Conservation (phyloP, 2,113 vertebrate species). For the Synodontis membranacea region DNA sequence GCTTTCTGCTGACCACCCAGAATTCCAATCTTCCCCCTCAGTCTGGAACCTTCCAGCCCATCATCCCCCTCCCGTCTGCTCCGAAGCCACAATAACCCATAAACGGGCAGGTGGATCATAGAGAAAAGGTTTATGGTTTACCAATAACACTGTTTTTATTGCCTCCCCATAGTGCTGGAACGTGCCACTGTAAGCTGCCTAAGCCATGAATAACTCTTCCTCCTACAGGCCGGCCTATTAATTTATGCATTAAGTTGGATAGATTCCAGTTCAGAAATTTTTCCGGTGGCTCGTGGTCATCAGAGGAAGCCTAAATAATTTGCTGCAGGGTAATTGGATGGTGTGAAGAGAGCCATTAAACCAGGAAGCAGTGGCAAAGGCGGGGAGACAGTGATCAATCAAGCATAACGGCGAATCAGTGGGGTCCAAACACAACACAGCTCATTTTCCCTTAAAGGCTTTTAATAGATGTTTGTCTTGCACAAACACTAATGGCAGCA, state of each 20-base stretch:
- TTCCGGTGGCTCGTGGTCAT: conserved; percentile 59
- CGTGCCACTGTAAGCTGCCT: conserved; percentile 32
- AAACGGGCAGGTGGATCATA: conserved; percentile 57
- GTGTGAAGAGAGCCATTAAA: conserved; percentile 67
- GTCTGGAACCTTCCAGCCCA: conserved; percentile 22
- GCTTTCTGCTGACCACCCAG: conserved; percentile 58
- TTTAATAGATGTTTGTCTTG: conserved; percentile 51
- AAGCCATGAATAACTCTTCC: conserved; percentile 41
- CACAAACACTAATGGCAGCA: conserved; percentile 15
- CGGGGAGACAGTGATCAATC: conserved; percentile 64
- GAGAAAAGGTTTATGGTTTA: conserved; percentile 57
- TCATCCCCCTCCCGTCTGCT: conserved; percentile 17
- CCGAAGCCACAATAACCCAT: conserved; percentile 54
- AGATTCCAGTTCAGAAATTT: conserved; percentile 64
- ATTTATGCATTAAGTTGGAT: conserved; percentile 76
- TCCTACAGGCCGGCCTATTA: conserved; percentile 54
- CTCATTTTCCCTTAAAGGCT: conserved; percentile 54
- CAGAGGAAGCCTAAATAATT: conserved; percentile 60
- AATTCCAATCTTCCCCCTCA: conserved; percentile 41
- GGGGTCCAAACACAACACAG: conserved; percentile 41
- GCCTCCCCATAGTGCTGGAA: conserved; percentile 34
- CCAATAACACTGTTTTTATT: conserved; percentile 60
- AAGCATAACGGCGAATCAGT: conserved; percentile 30
- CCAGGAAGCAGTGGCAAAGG: conserved; percentile 50
- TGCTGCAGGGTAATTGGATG: conserved; percentile 69